Base-by-base conservation (phyloP, 2,888 invertebrate genomes). In the Lochmaea capreae region DNA sequence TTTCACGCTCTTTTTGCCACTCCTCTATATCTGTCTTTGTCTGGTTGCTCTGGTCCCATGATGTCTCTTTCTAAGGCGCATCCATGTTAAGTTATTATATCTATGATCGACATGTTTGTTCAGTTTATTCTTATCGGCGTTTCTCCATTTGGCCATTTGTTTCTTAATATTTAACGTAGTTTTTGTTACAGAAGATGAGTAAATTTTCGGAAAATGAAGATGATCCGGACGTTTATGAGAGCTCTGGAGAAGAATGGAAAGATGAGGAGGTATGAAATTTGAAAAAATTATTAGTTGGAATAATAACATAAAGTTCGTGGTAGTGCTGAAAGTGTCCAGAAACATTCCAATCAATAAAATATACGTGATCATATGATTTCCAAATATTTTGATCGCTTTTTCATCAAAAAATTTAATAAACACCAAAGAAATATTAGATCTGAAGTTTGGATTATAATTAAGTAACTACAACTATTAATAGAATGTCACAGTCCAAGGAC, bases 161-260 rank as follows among this genome's bases (percentile, higher is more conserved):
- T 18, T 18, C 10, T 49, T 26, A 62, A 16, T 9, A 46, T 65
- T n/a, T 18, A 66, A 16, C 12, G 4, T 26, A 42, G 26, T 49
- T 65, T 42, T 71, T 65, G 66, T 71, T 59, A 63, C 65, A 69
- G 59, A 77, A 57, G 57, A 71, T 74, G 66, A 77, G 69, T 62
- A 79, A 78, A 74, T 81, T 71, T 73, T 86, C 86, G 5, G 87
- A 86, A 77, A 84, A 85, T 69, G 87, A 86, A 76, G 87, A 87
- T 70, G 86, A 87, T 75, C 86, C 86, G 52, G 83, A 84, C 26
- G 83, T 84, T 62, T 86, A 83, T 67, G 84, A 86, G 77, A 86
- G 85, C 73, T 87, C 86, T 10, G 86, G 85, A 10, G 85, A 85
- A 59, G 87, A 87, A 78, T 87, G 85, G 85, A 81, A 80, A 54